Base-by-base conservation (phyloP, 1,140 invertebrate genomes). In the Bicyclus anynana region DNA sequence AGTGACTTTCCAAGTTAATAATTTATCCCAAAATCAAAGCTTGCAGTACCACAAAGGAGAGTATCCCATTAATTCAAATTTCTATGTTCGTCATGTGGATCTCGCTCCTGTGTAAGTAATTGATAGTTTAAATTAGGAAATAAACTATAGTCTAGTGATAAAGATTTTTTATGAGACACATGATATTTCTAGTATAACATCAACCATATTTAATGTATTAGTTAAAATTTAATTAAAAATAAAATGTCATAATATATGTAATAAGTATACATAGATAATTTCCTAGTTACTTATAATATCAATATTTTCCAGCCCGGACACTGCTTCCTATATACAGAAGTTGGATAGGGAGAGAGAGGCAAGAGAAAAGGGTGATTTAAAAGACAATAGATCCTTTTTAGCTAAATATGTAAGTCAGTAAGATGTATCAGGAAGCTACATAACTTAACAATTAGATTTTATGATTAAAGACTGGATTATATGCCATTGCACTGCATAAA, bases 351-450 rank as follows among this genome's bases (percentile, higher is more conserved):
- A 99, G 87, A 93, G 94, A 68, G 94, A 96, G 84, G 96, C 97
- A 6, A 93, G 96, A 69, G 94, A 97, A 77, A 94, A 95, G 65
- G 97, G 96, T 21, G 96, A 97, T 71, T 91, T 94, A 48, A 95
- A 95, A 84, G 97, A 99, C 80, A 98, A 97, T 81, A 91, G 96
- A 74, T 97, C 96, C 46, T 98, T 99, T 83, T 92, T 99, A 71
- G 95, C 95, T 0, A 99, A 98, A 98, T 99, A 99, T 91, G 97
- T 98, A 93, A 95, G 95, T 93, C 12, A n/a, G 3, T 33, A 7
- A 33, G 29, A 33, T 33, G n/a, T 12, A 1, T 10, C 7, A n/a
- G n/a, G n/a, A n/a, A n/a, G n/a, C n/a, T 33, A 33, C 3, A 12
- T 33, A 33, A n/a, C 2, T 33, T 4, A 33, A 10, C 10, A 29